phyloP scores from a whole-genome alignment of 2,113 vertebrate genomes.

The Corythornis cristatus region DNA sequence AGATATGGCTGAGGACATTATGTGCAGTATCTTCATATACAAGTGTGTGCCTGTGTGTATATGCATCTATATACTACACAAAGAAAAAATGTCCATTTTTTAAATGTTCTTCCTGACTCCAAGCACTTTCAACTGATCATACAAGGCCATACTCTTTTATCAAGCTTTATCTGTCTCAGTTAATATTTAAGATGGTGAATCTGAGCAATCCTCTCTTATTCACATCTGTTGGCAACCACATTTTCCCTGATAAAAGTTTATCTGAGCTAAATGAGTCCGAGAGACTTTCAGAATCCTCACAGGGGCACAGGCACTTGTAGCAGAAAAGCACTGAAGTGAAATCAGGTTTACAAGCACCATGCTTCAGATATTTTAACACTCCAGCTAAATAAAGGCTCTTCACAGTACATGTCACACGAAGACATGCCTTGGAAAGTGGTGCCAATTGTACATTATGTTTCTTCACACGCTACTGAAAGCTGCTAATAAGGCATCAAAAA shows the following conservation, averaged over 20 bases:
- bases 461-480: constrained; percentile 30
- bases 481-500: constrained; percentile 24
- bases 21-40: not conserved
- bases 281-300: not conserved
- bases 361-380: constrained; percentile 43
- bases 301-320: not conserved
- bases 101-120: not conserved
- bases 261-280: constrained; percentile 6
- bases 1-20: not conserved
- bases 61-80: not conserved
- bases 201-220: not conserved
- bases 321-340: constrained; percentile 18
- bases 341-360: constrained; percentile 17
- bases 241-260: constrained; percentile 24
- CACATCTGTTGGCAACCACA: not conserved
- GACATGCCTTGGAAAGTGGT: not conserved
- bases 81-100: not conserved
- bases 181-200: not conserved
- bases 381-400: constrained; percentile 44
- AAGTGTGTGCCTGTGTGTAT: not conserved
- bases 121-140: not conserved
- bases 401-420: constrained; percentile 39
- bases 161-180: not conserved
- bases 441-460: constrained; percentile 17
- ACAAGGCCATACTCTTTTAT: not conserved